Percentiles rank a stretch among this genome's conserved stretches.
phyloP scores from a whole-genome alignment of 2,797 vertebrate species.

The Sphaeramia orbicularis region DNA sequence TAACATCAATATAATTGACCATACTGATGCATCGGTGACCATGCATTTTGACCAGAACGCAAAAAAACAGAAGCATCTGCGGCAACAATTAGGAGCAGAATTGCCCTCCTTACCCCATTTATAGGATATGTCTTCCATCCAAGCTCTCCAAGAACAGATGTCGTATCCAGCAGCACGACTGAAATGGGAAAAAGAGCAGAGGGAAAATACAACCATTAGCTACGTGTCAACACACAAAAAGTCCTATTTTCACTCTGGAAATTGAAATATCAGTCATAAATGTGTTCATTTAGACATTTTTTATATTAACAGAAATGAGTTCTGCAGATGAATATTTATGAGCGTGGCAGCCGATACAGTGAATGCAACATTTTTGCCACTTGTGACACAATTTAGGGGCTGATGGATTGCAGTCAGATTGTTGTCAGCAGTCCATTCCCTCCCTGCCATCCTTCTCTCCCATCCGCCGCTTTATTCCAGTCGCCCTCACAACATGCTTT shows the following conservation, averaged over 20 bases:
- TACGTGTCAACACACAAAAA: constrained; percentile 60
- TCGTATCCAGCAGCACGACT: constrained; percentile 97
- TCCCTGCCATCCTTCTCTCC: constrained; percentile 29
- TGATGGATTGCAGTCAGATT: constrained; percentile 81
- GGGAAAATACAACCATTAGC: constrained; percentile 57
- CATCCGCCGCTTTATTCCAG: constrained; percentile 36
- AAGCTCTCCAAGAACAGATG: constrained; percentile 92
- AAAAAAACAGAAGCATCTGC: constrained; percentile 10
- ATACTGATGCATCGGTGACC: constrained; percentile 24
- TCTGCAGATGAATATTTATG: constrained; percentile 72
- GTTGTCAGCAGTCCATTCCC: constrained; percentile 73
- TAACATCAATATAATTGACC: constrained; percentile 51
- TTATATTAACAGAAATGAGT: constrained; percentile 58
- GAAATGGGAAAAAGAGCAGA: constrained; percentile 69
- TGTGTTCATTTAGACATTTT: constrained; percentile 63
- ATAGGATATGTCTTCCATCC: constrained; percentile 97
- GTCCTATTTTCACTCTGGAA: constrained; percentile 54
- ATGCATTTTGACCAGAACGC: constrained; percentile 28
- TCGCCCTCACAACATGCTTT: constrained; percentile 35
- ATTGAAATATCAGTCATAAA: constrained; percentile 72
- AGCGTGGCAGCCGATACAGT: constrained; percentile 20
- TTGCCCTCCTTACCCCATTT: constrained; percentile 92
- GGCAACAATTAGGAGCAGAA: constrained; percentile 19
- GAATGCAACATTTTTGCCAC: constrained; percentile 49
- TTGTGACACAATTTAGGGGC: constrained; percentile 60